Base-by-base conservation (phyloP, 2,113 vertebrate genomes). In the Neodontobutis hainanensis region DNA sequence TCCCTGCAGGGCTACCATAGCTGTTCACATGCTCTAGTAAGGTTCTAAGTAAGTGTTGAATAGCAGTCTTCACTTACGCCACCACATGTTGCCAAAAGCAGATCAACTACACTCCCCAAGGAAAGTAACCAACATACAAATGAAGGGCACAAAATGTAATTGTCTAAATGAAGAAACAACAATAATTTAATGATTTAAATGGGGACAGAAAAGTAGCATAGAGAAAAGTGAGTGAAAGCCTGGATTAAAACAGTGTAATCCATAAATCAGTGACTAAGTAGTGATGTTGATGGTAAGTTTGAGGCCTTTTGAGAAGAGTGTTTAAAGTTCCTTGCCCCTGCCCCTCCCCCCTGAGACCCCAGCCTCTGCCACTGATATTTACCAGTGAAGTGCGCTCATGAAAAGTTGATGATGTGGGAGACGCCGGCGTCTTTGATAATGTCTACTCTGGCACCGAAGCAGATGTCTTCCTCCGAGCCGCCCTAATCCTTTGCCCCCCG, bases 381-480 rank as follows among this genome's bases (percentile, higher is more conserved):
- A 89, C 90, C 87, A 89, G 86, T 75, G 87, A 83, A 36, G 82
- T 55, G 70, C 71, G 63, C 91, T 93, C 91, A 93, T 92, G 92
- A 92, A 92, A 92, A 90, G 83, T 92, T 92, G 91, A 91, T 93
- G 90, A 88, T 90, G 80, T 89, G 89, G 90, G 92, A 91, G 90
- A 83, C 68, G 73, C 90, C 75, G 85, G 84, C 78, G 90, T 90
- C 92, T 93, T 92, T 93, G 90, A 93, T 93, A 89, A 86, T 91
- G 78, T 66, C 75, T 78, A 85, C 85, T 85, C 85, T 77, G 87
- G 85, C 90, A 83, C 92, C 87, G 88, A 88, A 87, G 91, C 88
- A 93, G 89, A 92, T 91, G 92, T 92, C 91, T 91, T 92, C 90
- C 90, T 90, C 80, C 87, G 88, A 91, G 90, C 90, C 84, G 78